Conservation (phyloP, 2,797 vertebrate genomes). For the Typhlichthys eigenmanni region DNA sequence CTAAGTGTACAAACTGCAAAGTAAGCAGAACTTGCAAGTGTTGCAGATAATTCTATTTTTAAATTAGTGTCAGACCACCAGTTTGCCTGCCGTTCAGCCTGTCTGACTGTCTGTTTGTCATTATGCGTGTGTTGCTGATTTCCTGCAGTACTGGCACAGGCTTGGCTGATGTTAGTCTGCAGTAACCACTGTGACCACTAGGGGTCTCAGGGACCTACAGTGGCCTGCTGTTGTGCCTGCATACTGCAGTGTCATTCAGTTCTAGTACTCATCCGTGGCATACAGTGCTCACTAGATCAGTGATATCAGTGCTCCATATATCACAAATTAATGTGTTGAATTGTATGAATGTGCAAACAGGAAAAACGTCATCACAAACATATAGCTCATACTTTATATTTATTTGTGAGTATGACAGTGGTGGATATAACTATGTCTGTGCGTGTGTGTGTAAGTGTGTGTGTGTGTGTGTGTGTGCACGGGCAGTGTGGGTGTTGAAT, state of each 20-base stretch:
- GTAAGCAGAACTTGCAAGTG: not conserved
- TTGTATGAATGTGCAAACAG: too few species aligned
- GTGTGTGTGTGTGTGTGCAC: not conserved
- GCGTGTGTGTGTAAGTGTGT: not conserved
- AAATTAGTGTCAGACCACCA: not conserved
- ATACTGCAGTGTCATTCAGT: constrained; percentile 68
- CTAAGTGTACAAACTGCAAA: constrained; percentile 14
- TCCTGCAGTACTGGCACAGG: constrained; percentile 7
- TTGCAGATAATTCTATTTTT: constrained; percentile 10
- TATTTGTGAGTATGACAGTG: not conserved
- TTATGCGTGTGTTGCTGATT: constrained; percentile 8
- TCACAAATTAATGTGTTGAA: not conserved
- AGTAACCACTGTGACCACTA: constrained; percentile 51
- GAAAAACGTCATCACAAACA: too few species aligned
- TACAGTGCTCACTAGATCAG: constrained; percentile 24
- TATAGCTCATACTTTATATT: not conserved
- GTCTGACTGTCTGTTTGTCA: not conserved
- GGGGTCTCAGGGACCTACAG: constrained; percentile 54
- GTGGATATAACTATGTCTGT: not conserved
- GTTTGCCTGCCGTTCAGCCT: not conserved
- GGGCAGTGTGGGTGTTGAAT: too few species aligned
- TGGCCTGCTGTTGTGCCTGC: constrained; percentile 28
- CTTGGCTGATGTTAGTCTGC: constrained; percentile 33
- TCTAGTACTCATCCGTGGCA: constrained; percentile 26
- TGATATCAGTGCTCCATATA: constrained; percentile 15